phyloP scores from a whole-genome alignment of 2,888 invertebrate genomes.

The Perizoma flavofasciatum region DNA sequence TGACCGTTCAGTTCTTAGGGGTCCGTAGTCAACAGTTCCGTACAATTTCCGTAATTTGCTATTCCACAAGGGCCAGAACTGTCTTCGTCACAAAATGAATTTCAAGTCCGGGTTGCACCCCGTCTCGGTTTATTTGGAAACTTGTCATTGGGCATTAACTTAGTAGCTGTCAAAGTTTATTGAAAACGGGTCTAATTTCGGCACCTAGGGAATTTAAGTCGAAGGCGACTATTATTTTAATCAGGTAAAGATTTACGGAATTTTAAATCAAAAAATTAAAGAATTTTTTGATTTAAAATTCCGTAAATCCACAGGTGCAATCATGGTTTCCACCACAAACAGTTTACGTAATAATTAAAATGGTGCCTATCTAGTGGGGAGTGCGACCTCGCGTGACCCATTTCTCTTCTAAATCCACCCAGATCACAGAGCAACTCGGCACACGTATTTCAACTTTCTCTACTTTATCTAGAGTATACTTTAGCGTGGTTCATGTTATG shows the following conservation, averaged over 20 bases:
- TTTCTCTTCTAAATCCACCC: constrained; percentile 62
- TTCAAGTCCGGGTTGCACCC: no score
- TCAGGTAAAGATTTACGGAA: constrained; percentile 1
- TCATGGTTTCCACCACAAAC: constrained; percentile 33
- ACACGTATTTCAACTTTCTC: constrained; percentile 42
- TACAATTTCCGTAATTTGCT: no score
- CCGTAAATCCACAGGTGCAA: constrained; percentile 49
- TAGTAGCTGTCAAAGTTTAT: neutral
- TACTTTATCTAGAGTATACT: constrained; percentile 20
- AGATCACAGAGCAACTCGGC: constrained; percentile 49
- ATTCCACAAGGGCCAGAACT: no score
- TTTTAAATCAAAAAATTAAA: constrained; percentile 23
- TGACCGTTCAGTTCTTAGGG: no score
- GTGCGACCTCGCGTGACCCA: constrained; percentile 68
- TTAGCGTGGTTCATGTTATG: constrained; percentile 16
- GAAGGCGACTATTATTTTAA: no score
- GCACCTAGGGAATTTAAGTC: no score
- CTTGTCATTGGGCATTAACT: no score
- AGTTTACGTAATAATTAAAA: constrained; percentile 58
- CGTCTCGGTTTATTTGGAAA: no score
- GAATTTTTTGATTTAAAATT: no score
- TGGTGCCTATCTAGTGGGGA: constrained; percentile 52
- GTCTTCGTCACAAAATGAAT: no score
- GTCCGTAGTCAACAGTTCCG: no score
- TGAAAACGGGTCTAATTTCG: no score